Base-by-base conservation (phyloP, 2,113 vertebrate genomes). In the Hepsetus odoe region DNA sequence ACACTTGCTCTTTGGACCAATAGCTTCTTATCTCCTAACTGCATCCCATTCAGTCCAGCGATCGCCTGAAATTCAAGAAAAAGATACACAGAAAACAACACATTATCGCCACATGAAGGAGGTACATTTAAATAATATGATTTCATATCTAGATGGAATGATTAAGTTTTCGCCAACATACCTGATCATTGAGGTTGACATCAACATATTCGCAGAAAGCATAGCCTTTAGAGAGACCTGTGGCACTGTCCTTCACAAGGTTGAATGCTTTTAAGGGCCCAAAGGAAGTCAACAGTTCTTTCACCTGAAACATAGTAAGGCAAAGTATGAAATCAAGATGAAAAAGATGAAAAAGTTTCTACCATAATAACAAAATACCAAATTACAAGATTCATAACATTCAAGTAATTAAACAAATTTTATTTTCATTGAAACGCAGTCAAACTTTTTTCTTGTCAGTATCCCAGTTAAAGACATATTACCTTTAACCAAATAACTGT, bases 171-270 rank as follows among this genome's bases (percentile, higher is more conserved):
- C 46, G 24, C 38, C 10, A 16, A 26, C 9, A 14, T 58, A 97
- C 95, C 94, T 97, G 96, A 61, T 97, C 96, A 0, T 96, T 97
- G 53, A 97, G 92, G 85, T 97, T 97, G 90, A 96, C 95, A 76
- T 97, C 96, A 82, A 97, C 96, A 83, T 97, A 97, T 94, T 97
- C 96, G 88, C 96, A 97, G 86, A 97, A 97, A 65, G 96, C 96
- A 51, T 97, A 97, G 84, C 96, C 96, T 88, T 97, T 97, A 58
- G 96, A 97, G 53, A 97, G 92, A 66, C 95, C 95, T 10, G 96
- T 96, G 79, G 95, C 95, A 2, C 95, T 97, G 92, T 97, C 96
- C 89, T 97, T 97, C 75, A 97, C 96, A 87, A 97, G 88, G 81
- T 97, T 97, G 85, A 97, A 97, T 70, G 96, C 96, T 86, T 97